Conservation (phyloP, 2,888 invertebrate genomes). For the Coleophora deauratella region DNA sequence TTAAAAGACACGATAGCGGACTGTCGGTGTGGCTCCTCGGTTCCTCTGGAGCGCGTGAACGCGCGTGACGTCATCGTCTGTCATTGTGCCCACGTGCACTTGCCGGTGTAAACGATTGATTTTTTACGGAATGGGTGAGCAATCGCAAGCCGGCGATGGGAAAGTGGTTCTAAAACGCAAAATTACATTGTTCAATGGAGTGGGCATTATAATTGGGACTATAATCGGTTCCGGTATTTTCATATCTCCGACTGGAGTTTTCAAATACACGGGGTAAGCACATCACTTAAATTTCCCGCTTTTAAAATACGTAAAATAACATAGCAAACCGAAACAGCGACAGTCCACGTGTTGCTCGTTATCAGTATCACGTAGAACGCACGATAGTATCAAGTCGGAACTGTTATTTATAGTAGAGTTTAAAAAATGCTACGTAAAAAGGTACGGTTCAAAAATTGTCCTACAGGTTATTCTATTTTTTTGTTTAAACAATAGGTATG, state of each 20-base stretch:
- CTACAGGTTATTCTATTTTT: too few species aligned
- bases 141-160: conserved; percentile 54
- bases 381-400: too few species aligned
- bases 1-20: conserved; percentile 38
- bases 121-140: conserved; percentile 68
- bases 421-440: too few species aligned
- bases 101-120: conserved; percentile 53
- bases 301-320: background rate
- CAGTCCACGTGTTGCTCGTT: too few species aligned
- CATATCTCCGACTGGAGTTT: conserved; percentile 90
- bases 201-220: conserved; percentile 90
- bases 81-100: conserved; percentile 44
- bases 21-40: conserved; percentile 23
- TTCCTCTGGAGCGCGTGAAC: conserved; percentile 18
- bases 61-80: conserved; percentile 7
- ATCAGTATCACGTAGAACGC: too few species aligned
- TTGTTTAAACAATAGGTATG: too few species aligned
- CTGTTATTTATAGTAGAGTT: too few species aligned
- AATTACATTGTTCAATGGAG: conserved; percentile 89
- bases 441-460: too few species aligned
- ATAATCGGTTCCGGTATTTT: conserved; percentile 95
- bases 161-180: conserved; percentile 84
- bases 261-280: conserved; percentile 76
- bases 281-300: conserved; percentile 37
- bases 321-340: too few species aligned